Evolutionary conservation across 2,113 vertebrate species (phyloP).

Genomic region (Paradisaea rubra): DNA sequence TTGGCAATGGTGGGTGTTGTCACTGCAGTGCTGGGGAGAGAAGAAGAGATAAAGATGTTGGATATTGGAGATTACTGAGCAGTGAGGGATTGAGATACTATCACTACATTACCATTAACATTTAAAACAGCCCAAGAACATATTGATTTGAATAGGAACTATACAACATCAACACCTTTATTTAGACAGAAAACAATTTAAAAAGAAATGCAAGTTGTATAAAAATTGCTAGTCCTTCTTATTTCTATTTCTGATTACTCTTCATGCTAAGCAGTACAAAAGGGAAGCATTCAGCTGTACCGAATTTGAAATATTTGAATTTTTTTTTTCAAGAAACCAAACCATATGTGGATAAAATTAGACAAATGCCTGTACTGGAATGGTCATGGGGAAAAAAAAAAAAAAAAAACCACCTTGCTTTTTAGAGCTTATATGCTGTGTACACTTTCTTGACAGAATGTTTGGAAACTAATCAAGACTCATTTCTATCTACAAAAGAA

Average conservation of each 20-base stretch:
- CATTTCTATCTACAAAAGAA: constrained; percentile 20
- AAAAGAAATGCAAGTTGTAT: background rate
- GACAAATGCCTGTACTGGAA: constrained; percentile 5
- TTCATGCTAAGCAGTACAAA: background rate
- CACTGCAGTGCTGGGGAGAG: constrained; percentile 87
- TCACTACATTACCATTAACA: background rate
- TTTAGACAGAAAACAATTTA: background rate
- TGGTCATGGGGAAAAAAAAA: background rate
- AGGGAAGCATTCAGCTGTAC: background rate
- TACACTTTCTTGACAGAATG: background rate
- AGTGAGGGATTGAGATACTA: background rate
- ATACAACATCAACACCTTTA: background rate
- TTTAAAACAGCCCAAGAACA: background rate
- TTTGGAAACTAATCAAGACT: constrained; percentile 34
- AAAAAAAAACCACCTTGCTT: background rate
- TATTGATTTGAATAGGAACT: background rate
- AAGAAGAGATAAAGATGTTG: background rate
- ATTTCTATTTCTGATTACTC: background rate
- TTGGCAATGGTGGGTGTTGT: constrained; percentile 92
- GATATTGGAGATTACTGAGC: background rate
- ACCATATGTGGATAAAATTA: background rate
- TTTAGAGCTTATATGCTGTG: background rate
- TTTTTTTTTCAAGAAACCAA: background rate
- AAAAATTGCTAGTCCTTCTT: background rate
- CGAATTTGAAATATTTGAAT: background rate